Conservation (phyloP, 2,888 invertebrate species). For the Tryphoninae sp. region DNA sequence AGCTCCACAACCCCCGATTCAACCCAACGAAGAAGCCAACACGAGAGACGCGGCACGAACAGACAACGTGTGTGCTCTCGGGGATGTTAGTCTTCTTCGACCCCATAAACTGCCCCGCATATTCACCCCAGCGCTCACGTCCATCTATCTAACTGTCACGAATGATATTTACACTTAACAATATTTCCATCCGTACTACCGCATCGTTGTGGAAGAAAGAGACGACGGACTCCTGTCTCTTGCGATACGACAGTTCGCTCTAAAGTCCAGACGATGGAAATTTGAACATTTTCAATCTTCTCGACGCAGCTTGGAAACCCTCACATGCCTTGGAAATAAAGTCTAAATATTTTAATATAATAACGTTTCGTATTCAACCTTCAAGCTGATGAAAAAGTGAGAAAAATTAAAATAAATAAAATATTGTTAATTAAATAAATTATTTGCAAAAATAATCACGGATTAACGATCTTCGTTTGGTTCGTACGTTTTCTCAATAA, state of each 20-base stretch:
- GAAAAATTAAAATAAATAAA: no score
- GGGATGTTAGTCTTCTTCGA: conserved; percentile 75
- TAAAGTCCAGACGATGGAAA: neutral
- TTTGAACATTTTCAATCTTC: conserved; percentile 47
- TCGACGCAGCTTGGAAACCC: conserved; percentile 13
- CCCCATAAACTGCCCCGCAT: conserved; percentile 67
- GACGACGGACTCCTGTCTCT: conserved; percentile 41
- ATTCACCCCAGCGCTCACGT: conserved; percentile 64
- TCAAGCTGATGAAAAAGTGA: no score
- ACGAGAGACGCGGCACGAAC: conserved; percentile 66
- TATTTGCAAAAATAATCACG: neutral
- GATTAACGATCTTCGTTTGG: conserved; percentile 1
- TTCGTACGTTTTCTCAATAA: neutral
- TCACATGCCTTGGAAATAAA: neutral
- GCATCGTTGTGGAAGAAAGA: conserved; percentile 17
- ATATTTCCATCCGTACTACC: conserved; percentile 57
- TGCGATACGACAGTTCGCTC: conserved; percentile 12
- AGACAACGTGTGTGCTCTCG: conserved; percentile 59
- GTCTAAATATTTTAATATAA: neutral
- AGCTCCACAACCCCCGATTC: conserved; percentile 55
- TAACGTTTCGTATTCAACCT: no score
- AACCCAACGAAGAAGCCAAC: conserved; percentile 66
- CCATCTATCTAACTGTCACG: conserved; percentile 67
- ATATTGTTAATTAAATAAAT: neutral
- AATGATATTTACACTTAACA: conserved; percentile 66